Base-by-base conservation (phyloP, 64 coral and sea anemone genomes). In the Orbicella faveolata region DNA sequence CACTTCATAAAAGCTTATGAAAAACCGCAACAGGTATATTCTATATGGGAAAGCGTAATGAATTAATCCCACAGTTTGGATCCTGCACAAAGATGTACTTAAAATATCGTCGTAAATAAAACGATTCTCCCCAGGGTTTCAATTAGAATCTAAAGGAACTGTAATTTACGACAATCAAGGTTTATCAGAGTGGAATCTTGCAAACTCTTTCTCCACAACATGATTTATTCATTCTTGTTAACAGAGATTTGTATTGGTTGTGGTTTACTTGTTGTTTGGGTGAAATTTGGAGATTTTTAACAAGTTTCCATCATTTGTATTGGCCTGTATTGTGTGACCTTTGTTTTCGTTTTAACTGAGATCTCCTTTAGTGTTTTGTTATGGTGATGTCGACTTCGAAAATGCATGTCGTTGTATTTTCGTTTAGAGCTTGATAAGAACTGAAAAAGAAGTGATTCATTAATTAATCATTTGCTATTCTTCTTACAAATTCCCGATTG, bases 21-120 rank as follows among this genome's bases (percentile, higher is more conserved):
- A 67, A 68, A 83, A 83, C 81, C 81, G 21, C 81, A 83, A 67
- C 81, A 83, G 81, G 81, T 83, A 67, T 36, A 26, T 25, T 70
- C 30, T 68, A 21, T 13, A 12, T 11, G 8, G 33, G 9, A 51
- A 83, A 65, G 81, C 3, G 16, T 21, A 63, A 19, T 81, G 79
- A 81, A 81, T 36, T 36, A 81, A 36, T 20, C 16, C 15, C 52
- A 59, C 34, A 36, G 19, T 81, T 17, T 63, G 26, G n/a, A 6
- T 81, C 57, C 12, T 81, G 35, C 33, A 35, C 9, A n/a, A 55
- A 78, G 7, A 23, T 79, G 48, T 59, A 25, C n/a, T 79, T 55
- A 54, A 79, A 79, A 68, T 9, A 23, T 68, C 25, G 23, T 33
- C 10, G 21, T 26, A 70, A 26, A 23, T 70, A n/a, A 11, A 70